Evolutionary conservation across 2,797 vertebrate genomes (phyloP).

Genomic region (Pseudotriccus pelzelni): DNA sequence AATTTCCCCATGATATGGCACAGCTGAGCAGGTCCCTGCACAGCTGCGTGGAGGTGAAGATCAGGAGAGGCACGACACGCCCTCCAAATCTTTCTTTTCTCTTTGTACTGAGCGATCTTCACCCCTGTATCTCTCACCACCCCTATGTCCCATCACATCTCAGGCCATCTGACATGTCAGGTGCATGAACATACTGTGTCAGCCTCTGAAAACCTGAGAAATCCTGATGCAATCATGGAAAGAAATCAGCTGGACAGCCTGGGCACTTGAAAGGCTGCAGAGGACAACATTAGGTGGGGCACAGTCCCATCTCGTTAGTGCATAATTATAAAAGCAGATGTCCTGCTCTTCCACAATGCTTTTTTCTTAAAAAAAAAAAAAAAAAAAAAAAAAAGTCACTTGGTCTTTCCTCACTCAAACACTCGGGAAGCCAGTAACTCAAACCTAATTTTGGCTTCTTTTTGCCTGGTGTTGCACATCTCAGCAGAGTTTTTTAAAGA

Average conservation of each 20-base stretch:
- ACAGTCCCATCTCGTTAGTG: background rate
- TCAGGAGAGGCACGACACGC: background rate
- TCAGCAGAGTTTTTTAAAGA: background rate
- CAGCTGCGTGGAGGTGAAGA: background rate
- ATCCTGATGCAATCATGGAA: background rate
- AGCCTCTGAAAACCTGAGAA: background rate
- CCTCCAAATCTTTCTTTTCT: background rate
- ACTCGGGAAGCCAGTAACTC: constrained; percentile 34
- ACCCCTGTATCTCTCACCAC: background rate
- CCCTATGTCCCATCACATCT: background rate
- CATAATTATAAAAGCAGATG: constrained; percentile 60
- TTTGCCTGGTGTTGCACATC: background rate
- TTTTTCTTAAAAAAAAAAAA: background rate
- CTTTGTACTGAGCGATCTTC: background rate
- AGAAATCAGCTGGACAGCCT: background rate
- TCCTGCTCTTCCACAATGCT: background rate
- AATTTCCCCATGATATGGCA: rapidly evolving
- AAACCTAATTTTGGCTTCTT: constrained; percentile 18
- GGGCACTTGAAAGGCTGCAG: constrained; percentile 21
- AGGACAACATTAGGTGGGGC: constrained; percentile 12
- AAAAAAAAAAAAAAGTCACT: background rate
- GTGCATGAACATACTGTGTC: background rate
- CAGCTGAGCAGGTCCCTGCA: background rate
- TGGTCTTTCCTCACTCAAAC: constrained; percentile 4
- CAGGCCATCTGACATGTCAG: rapidly evolving